Evolutionary conservation across 2,113 vertebrate species (phyloP).

Genomic region (Sula dactylatra): DNA sequence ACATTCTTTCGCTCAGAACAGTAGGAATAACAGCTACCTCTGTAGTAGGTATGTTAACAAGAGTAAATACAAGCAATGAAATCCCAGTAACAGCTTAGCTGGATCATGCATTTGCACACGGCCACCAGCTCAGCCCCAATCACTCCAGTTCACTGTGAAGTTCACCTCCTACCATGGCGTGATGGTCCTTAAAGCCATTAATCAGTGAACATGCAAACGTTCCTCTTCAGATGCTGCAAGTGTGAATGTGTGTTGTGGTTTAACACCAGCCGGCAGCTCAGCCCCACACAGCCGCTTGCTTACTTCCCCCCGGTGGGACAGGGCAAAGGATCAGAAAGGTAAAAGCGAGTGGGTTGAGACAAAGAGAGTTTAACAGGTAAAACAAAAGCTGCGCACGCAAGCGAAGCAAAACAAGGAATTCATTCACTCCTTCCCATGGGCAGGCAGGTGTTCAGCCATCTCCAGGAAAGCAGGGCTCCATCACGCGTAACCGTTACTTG

Average conservation of each 20-base stretch:
- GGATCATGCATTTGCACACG: fast-evolving
- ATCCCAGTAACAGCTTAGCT: not conserved
- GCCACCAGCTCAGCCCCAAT: not conserved
- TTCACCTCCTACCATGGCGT: not conserved
- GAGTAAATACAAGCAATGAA: not conserved
- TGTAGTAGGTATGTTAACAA: not conserved
- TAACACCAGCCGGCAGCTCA: too few species aligned
- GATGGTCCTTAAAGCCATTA: not conserved
- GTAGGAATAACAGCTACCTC: not conserved
- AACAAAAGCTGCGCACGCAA: too few species aligned
- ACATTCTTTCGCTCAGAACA: not conserved
- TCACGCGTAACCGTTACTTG: too few species aligned
- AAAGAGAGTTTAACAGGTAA: too few species aligned
- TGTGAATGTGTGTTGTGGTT: not conserved
- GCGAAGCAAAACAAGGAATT: too few species aligned
- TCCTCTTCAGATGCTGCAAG: not conserved
- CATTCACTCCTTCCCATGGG: too few species aligned
- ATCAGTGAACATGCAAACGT: not conserved
- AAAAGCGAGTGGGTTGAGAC: too few species aligned
- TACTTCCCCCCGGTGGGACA: too few species aligned
- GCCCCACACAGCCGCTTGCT: too few species aligned
- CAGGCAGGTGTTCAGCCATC: too few species aligned
- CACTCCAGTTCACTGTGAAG: not conserved
- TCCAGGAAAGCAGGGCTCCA: too few species aligned
- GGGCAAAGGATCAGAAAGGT: too few species aligned